Evolutionary conservation across 1,140 invertebrate genomes (phyloP), one percentile per base, ranked within the genome.

Genomic region (Laupala kohalensis): DNA sequence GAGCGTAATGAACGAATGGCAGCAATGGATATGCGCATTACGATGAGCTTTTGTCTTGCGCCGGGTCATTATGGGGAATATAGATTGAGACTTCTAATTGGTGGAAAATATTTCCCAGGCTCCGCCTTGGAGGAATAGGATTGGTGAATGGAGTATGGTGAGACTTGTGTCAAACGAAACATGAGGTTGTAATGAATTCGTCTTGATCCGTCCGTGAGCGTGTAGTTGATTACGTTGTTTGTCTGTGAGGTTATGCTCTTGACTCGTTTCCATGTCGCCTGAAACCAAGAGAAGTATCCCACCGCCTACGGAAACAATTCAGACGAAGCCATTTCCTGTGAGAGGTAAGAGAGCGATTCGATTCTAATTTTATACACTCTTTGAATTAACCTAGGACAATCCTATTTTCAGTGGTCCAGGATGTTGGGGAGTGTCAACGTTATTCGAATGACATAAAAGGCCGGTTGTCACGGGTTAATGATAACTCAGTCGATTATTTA

Each of bases 251-350:
- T 30, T 64, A 71, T 71, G 62, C 63, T 62, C 70, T n/a, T n/a
- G 23, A 13, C 53, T 29, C 24, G 13, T 27, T 68, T 72, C 71
- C 64, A 74, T 74, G 73, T 74, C 71, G 65, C 73, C 73, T 62
- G 73, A 74, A 67, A 73, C 71, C 15, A 74, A 67, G 37, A 70
- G 69, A 30, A 74, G 73, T 28, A 69, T 74, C 63, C 73, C 73
- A 25, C 73, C 67, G 29, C 67, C 73, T 15, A 73, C 71, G 19
- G 90, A 92, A 77, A 92, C 91, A 19, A 90, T 92, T 67, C 91
- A 91, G 84, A 93, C 91, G 12, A 93, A 93, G 82, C 91, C 91
- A 53, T 92, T 93, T 79, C 91, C 91, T 24, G 91, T 92, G 69
- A 84, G 91, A 85, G 90, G 91, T 88, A 83, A 84, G 77, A 66